phyloP scores from a whole-genome alignment of 2,888 invertebrate species.

The Synanthedon andrenaeformis region DNA sequence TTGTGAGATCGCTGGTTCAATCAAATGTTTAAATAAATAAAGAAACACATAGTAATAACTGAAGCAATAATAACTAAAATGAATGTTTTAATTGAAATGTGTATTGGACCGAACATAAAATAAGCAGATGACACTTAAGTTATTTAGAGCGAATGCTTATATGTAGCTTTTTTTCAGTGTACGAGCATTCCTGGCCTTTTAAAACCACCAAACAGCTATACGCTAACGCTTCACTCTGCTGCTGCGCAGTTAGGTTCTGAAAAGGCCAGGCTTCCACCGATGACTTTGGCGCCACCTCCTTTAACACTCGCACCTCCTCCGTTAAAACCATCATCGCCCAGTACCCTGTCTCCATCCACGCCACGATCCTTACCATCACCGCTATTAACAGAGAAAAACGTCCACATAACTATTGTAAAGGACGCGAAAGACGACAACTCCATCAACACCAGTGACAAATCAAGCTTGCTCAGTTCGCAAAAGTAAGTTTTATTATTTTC shows the following conservation, averaged over 20 bases:
- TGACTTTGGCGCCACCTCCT: conserved; percentile 34
- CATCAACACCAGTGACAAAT: conserved; percentile 55
- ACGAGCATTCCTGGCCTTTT: conserved; percentile 75
- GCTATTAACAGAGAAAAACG: conserved; percentile 49
- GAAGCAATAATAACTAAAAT: not conserved
- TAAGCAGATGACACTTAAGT: too few species aligned
- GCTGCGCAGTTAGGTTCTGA: conserved; percentile 48
- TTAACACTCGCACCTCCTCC: conserved; percentile 3
- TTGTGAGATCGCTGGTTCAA: too few species aligned
- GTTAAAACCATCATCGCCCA: conserved; percentile 21
- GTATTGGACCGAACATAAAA: too few species aligned
- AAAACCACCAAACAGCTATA: conserved; percentile 75
- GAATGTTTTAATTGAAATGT: too few species aligned
- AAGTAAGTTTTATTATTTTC: conserved; percentile 35
- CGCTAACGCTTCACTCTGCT: conserved; percentile 56
- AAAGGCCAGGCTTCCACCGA: conserved; percentile 55
- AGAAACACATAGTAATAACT: not conserved
- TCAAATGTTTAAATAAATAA: not conserved
- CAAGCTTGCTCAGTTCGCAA: conserved; percentile 58
- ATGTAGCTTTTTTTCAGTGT: conserved; percentile 43
- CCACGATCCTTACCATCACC: conserved; percentile 50
- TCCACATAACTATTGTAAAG: conserved; percentile 42
- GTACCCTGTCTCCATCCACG: conserved; percentile 38
- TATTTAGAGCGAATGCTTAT: too few species aligned
- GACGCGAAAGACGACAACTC: conserved; percentile 43